Evolutionary conservation across 2,113 vertebrate species (phyloP).

Genomic region (Paratilapia polleni): DNA sequence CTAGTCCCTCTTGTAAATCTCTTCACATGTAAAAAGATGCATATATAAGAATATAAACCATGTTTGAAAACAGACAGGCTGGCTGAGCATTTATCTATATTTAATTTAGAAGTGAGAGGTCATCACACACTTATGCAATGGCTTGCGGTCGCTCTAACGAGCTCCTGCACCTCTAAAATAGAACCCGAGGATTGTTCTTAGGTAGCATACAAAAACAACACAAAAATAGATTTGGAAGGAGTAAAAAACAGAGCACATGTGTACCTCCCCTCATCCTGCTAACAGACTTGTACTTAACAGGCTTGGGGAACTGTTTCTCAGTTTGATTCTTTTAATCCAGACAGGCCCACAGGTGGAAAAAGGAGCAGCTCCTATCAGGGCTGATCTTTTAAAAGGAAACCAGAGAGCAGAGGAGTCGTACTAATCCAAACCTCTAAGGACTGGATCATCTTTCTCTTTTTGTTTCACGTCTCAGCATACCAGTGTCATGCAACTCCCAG

Average conservation of each 20-base stretch:
- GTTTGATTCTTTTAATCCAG: not conserved
- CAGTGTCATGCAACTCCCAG: constrained; percentile 55
- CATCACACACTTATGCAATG: constrained; percentile 75
- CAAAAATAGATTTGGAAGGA: constrained; percentile 66
- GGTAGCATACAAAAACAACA: constrained; percentile 73
- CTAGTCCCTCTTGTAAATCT: not conserved
- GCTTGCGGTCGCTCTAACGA: constrained; percentile 56
- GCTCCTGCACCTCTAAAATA: constrained; percentile 68
- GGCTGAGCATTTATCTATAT: constrained; percentile 39
- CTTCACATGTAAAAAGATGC: not conserved
- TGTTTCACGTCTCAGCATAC: constrained; percentile 48
- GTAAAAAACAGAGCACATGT: not conserved
- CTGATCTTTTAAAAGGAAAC: constrained; percentile 48
- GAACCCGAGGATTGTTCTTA: constrained; percentile 72
- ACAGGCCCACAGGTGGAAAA: not conserved
- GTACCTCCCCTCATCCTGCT: not conserved
- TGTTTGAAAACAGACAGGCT: constrained; percentile 19
- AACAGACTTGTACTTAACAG: not conserved
- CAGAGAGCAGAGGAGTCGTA: constrained; percentile 16
- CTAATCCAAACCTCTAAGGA: constrained; percentile 48
- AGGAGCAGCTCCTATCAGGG: constrained; percentile 18
- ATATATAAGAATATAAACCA: not conserved
- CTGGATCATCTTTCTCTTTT: constrained; percentile 37
- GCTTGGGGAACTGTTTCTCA: constrained; percentile 2
- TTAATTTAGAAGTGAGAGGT: constrained; percentile 71